Percentiles rank a stretch among this genome's conserved stretches.
phyloP scores from a whole-genome alignment of 2,797 vertebrate species.

The Danionella dracula region DNA sequence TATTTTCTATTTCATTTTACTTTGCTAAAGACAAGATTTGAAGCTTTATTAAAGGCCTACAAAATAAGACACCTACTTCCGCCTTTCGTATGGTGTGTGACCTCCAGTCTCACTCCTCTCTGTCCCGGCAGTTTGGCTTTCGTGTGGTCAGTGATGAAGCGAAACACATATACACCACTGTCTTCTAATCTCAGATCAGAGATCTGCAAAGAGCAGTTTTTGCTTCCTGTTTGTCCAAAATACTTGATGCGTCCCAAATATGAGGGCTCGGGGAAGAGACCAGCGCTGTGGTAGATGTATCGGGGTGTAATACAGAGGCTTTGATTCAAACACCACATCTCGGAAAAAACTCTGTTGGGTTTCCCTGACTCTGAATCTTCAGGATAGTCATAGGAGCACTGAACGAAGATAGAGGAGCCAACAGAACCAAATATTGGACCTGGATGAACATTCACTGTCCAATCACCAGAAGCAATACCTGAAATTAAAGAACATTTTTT shows the following conservation, averaged over 20 bases:
- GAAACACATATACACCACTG: conserved; percentile 63
- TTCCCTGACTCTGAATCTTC: conserved; percentile 12
- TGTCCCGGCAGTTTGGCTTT: conserved; percentile 62
- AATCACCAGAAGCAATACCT: conserved; percentile 57
- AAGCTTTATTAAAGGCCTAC: no score
- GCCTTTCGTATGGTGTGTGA: conserved; percentile 51
- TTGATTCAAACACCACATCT: conserved; percentile 68
- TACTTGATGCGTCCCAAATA: conserved; percentile 59
- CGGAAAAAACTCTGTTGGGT: conserved; percentile 48
- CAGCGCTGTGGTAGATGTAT: conserved; percentile 67
- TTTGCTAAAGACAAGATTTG: neutral
- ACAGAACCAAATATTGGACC: conserved; percentile 51
- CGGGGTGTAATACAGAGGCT: conserved; percentile 61
- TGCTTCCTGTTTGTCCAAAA: conserved; percentile 53
- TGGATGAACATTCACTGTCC: conserved; percentile 55
- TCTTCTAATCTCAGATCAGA: conserved; percentile 57
- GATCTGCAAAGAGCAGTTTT: conserved; percentile 67
- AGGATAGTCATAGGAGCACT: conserved; percentile 68
- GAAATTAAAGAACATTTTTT: neutral
- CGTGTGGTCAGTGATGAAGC: conserved; percentile 57
- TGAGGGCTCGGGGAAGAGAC: conserved; percentile 48
- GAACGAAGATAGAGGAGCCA: conserved; percentile 61
- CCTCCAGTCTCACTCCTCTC: conserved; percentile 60
- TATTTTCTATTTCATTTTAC: no score
- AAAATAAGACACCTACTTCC: no score